Conservation (phyloP, 2,888 invertebrate genomes). For the Eucriotettix oculatus region DNA sequence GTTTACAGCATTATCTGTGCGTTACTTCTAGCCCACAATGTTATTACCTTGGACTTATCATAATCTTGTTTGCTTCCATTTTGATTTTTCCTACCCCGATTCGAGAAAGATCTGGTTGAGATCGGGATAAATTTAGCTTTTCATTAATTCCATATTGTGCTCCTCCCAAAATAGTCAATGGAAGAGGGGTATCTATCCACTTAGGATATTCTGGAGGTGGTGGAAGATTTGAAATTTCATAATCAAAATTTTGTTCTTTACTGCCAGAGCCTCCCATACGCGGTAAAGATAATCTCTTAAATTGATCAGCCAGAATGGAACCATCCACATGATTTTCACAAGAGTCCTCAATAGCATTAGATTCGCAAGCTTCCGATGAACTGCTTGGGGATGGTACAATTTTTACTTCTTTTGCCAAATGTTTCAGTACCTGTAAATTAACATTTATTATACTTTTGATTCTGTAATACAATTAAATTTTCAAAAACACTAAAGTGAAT, state of each 20-base stretch:
- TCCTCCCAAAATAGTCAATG: not conserved
- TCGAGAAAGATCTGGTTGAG: constrained; percentile 69
- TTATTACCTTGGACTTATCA: constrained; percentile 5
- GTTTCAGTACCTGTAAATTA: constrained; percentile 45
- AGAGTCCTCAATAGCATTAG: not conserved
- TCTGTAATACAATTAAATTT: too few relatives aligned
- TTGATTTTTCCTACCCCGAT: constrained; percentile 24
- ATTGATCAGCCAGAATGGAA: constrained; percentile 8
- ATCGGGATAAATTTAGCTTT: constrained; percentile 51
- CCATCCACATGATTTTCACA: not conserved
- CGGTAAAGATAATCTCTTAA: constrained; percentile 14
- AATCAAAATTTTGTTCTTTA: constrained; percentile 3
- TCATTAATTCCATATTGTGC: constrained; percentile 24
- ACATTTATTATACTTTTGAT: too few relatives aligned
- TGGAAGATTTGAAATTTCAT: constrained; percentile 14
- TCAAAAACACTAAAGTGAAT: too few relatives aligned
- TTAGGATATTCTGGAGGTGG: constrained; percentile 27
- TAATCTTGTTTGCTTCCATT: constrained; percentile 16
- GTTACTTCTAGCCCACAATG: not conserved
- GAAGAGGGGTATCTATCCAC: constrained; percentile 23
- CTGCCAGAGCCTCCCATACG: constrained; percentile 12
- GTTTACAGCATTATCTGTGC: too few relatives aligned
- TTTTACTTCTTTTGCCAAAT: constrained; percentile 62
- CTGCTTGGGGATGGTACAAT: constrained; percentile 11
- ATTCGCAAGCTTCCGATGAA: constrained; percentile 4